A percentile compares a stretch with the other conserved stretches of the same genome.
Evolutionary conservation across 2,888 invertebrate genomes (phyloP).

Genomic region (Aelia acuminata): DNA sequence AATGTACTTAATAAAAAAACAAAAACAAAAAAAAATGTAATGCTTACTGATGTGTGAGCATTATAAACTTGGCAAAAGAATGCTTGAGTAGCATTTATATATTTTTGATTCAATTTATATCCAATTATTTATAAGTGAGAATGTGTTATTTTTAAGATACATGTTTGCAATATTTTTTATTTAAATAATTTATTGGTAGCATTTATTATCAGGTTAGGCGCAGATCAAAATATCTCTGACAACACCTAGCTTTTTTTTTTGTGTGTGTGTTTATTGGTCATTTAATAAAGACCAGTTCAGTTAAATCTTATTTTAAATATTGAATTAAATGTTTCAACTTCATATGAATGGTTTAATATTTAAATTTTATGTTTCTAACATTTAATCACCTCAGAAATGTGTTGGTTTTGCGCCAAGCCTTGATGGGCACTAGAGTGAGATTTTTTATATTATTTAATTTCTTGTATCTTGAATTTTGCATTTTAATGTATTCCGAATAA

Average conservation of each 20-base stretch:
- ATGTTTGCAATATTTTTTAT: slow-evolving; percentile 23
- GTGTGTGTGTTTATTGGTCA: background rate
- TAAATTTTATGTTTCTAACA: background rate
- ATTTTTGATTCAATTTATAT: slow-evolving; percentile 47
- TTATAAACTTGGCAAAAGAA: slow-evolving; percentile 29
- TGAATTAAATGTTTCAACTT: background rate
- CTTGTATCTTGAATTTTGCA: slow-evolving; percentile 56
- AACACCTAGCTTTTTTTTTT: background rate
- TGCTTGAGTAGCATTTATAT: slow-evolving; percentile 45
- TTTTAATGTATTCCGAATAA: slow-evolving; percentile 39
- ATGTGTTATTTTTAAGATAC: slow-evolving; percentile 12
- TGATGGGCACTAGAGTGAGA: slow-evolving; percentile 52
- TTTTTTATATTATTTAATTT: slow-evolving; percentile 53
- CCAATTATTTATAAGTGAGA: slow-evolving; percentile 33
- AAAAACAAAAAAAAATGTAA: slow-evolving; percentile 13
- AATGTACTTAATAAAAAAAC: slow-evolving; percentile 50
- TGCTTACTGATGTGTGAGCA: slow-evolving; percentile 34
- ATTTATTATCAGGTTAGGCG: slow-evolving; percentile 10
- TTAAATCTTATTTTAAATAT: background rate
- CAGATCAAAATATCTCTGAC: background rate
- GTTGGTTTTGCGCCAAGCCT: background rate
- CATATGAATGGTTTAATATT: background rate
- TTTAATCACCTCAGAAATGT: background rate
- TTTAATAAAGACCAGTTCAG: background rate
- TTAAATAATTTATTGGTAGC: slow-evolving; percentile 22